phyloP scores from a whole-genome alignment of 2,888 invertebrate species.

The Bhutanitis thaidina region DNA sequence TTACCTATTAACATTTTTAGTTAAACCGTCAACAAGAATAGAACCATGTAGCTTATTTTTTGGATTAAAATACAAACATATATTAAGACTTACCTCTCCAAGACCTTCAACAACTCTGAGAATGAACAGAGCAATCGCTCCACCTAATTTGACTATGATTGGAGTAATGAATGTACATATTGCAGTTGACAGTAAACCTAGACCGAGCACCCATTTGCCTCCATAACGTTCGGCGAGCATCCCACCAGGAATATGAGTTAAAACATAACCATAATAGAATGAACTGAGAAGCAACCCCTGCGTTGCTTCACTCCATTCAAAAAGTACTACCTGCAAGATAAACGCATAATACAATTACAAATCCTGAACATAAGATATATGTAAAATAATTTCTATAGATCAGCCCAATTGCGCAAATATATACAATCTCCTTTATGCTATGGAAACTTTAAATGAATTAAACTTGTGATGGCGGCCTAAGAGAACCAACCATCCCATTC shows the following conservation, averaged over 20 bases:
- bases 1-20: no score
- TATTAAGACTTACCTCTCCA: slow-evolving; percentile 81
- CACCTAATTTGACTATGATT: slow-evolving; percentile 80
- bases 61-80: neutral
- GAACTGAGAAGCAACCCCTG: slow-evolving; percentile 89
- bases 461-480: no score
- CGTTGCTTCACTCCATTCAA: slow-evolving; percentile 84
- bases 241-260: slow-evolving; percentile 92
- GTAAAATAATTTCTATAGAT: no score
- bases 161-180: slow-evolving; percentile 91
- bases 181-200: slow-evolving; percentile 90
- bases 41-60: no score
- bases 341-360: neutral
- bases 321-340: slow-evolving; percentile 44
- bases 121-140: slow-evolving; percentile 75
- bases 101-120: slow-evolving; percentile 76
- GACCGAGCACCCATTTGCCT: slow-evolving; percentile 90
- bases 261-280: slow-evolving; percentile 91
- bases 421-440: no score
- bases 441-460: no score
- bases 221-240: slow-evolving; percentile 89
- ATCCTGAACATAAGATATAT: no score
- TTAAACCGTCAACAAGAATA: no score
- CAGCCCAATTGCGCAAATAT: no score
- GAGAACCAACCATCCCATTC: no score